A percentile compares a stretch with the other conserved stretches of the same genome.
Evolutionary conservation across 2,797 vertebrate genomes (phyloP).

Genomic region (Acanthurus lineatus): DNA sequence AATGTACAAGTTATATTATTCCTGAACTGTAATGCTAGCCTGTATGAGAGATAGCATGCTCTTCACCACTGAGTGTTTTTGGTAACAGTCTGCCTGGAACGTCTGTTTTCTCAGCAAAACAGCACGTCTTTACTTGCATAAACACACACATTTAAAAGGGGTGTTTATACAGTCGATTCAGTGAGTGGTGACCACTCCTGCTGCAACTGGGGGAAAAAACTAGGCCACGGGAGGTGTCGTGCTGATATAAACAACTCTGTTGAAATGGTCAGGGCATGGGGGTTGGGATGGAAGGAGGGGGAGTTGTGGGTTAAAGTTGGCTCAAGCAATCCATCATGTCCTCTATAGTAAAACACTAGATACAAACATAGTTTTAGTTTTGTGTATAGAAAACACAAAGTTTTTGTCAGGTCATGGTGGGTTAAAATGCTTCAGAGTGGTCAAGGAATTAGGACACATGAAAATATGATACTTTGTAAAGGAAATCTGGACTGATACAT

Average conservation of each 20-base stretch:
- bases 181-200: constrained; percentile 45
- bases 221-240: constrained; percentile 70
- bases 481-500: constrained; percentile 21
- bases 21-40: not conserved
- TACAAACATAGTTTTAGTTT: constrained; percentile 24
- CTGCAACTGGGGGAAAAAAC: constrained; percentile 53
- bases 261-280: constrained; percentile 47
- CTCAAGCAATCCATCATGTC: constrained; percentile 42
- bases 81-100: constrained; percentile 30
- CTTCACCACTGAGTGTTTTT: constrained; percentile 43
- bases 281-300: not conserved
- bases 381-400: not conserved
- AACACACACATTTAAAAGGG: constrained; percentile 23
- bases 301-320: constrained; percentile 32
- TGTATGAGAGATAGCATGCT: not conserved
- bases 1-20: not conserved
- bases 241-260: constrained; percentile 77
- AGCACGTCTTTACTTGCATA: constrained; percentile 9
- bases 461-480: constrained; percentile 2
- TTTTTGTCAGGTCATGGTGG: not conserved
- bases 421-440: not conserved
- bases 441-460: not conserved
- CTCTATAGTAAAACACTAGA: constrained; percentile 12
- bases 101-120: constrained; percentile 31
- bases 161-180: constrained; percentile 53